Conservation (phyloP, 2,888 invertebrate genomes). For the Monoplex corrugatus region DNA sequence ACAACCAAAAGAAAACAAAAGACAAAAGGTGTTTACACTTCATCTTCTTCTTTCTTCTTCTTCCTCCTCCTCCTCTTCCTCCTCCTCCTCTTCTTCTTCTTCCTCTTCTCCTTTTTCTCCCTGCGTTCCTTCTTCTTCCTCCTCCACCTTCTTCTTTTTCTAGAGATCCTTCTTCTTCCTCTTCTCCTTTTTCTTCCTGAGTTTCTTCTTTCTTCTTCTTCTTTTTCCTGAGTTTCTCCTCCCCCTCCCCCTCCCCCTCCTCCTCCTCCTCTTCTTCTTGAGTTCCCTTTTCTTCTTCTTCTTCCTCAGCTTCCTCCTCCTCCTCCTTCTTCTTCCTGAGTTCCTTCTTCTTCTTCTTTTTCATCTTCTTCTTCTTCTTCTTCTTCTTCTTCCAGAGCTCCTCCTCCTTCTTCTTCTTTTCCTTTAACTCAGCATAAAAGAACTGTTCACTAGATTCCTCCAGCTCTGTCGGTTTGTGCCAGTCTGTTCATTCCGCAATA, state of each 20-base stretch:
- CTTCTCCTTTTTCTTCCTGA: not conserved
- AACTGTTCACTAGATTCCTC: too few species aligned
- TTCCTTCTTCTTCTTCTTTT: not conserved
- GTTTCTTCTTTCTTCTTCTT: not conserved
- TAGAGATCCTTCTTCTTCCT: too few species aligned
- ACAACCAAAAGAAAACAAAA: too few species aligned
- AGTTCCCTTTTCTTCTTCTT: too few species aligned
- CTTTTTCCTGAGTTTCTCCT: not conserved
- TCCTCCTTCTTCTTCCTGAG: not conserved
- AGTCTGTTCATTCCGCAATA: too few species aligned
- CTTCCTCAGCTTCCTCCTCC: not conserved
- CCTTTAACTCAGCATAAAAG: too few species aligned
- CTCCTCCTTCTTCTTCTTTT: too few species aligned
- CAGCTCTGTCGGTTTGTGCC: too few species aligned
- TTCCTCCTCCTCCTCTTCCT: not conserved
- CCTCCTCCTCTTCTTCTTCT: too few species aligned
- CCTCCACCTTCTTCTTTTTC: not conserved
- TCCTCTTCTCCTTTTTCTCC: too few species aligned
- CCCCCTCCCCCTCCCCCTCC: not conserved
- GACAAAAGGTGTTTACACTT: too few species aligned
- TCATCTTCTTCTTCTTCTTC: not conserved
- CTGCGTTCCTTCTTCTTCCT: not conserved
- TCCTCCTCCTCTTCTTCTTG: not conserved
- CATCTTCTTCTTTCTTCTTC: not conserved
- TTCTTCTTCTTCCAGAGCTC: not conserved